A percentile compares a stretch with the other conserved stretches of the same genome.
Evolutionary conservation across 2,797 vertebrate species (phyloP).

Genomic region (Peromyscus eremicus): DNA sequence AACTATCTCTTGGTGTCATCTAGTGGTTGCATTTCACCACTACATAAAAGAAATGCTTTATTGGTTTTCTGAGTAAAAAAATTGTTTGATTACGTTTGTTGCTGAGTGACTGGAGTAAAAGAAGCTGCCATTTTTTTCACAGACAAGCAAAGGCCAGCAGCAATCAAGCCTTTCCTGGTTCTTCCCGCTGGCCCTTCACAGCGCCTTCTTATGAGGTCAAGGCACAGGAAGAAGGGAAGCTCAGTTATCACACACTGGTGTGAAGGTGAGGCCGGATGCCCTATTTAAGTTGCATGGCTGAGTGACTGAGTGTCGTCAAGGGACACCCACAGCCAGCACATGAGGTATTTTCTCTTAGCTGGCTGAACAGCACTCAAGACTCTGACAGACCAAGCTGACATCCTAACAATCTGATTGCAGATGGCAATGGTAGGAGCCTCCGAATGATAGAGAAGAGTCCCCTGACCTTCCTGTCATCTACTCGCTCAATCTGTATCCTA

Average conservation of each 20-base stretch:
- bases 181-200: slow-evolving; percentile 84
- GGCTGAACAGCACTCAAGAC: slow-evolving; percentile 88
- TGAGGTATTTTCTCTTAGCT: slow-evolving; percentile 86
- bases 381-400: slow-evolving; percentile 90
- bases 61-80: slow-evolving; percentile 64
- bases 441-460: slow-evolving; percentile 79
- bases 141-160: slow-evolving; percentile 82
- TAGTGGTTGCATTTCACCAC: slow-evolving; percentile 94
- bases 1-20: slow-evolving; percentile 97
- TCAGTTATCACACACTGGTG: slow-evolving; percentile 86
- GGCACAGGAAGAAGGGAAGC: slow-evolving; percentile 79
- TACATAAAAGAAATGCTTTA: slow-evolving; percentile 89
- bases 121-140: slow-evolving; percentile 85
- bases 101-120: slow-evolving; percentile 83
- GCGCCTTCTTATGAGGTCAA: slow-evolving; percentile 88
- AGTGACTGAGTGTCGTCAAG: slow-evolving; percentile 87
- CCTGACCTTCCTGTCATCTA: slow-evolving; percentile 83
- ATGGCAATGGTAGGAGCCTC: slow-evolving; percentile 84
- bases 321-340: slow-evolving; percentile 87
- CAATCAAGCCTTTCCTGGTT: slow-evolving; percentile 80
- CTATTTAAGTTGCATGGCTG: slow-evolving; percentile 88
- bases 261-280: slow-evolving; percentile 87
- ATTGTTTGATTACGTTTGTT: slow-evolving; percentile 73
- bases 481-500: slow-evolving; percentile 68
- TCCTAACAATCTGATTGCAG: slow-evolving; percentile 90